Percentiles rank a stretch among this genome's conserved stretches.
Evolutionary conservation across 2,113 vertebrate genomes (phyloP).

Genomic region (Natator depressus): DNA sequence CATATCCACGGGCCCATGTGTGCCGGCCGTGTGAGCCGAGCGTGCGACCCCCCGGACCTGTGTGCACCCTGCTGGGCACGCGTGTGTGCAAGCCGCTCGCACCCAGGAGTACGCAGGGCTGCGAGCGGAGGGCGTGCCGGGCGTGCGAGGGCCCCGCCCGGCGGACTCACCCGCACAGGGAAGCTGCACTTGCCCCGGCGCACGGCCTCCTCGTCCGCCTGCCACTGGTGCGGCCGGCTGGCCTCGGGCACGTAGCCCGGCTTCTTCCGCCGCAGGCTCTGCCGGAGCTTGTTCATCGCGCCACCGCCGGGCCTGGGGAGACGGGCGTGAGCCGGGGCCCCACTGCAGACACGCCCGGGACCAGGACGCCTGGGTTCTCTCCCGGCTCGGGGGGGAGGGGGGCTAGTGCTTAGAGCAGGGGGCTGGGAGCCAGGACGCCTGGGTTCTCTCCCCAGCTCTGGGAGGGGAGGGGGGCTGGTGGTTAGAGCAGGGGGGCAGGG

Average conservation of each 20-base stretch:
- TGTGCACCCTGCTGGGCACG: no score
- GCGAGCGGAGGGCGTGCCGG: no score
- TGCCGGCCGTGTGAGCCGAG: no score
- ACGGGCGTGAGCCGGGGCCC: background rate
- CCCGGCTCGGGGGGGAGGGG: no score
- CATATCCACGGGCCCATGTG: no score
- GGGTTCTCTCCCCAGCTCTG: no score
- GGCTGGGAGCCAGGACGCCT: no score
- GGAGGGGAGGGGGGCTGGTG: background rate
- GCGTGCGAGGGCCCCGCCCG: background rate
- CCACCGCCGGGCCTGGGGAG: slow-evolving; percentile 45
- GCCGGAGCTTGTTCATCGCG: slow-evolving; percentile 95
- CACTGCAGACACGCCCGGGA: background rate
- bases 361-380: background rate
- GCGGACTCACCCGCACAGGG: slow-evolving; percentile 84
- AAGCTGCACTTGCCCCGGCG: slow-evolving; percentile 93
- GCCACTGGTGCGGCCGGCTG: slow-evolving; percentile 93
- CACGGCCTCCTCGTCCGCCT: slow-evolving; percentile 91
- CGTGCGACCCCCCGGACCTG: no score
- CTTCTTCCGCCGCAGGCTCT: slow-evolving; percentile 93
- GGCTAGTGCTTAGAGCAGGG: no score
- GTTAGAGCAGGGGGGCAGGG: background rate
- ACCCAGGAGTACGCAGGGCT: no score
- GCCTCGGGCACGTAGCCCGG: slow-evolving; percentile 91
- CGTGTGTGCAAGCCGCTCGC: no score